phyloP scores from a whole-genome alignment of 1,140 invertebrate genomes.

The Brachionus koreanus region DNA sequence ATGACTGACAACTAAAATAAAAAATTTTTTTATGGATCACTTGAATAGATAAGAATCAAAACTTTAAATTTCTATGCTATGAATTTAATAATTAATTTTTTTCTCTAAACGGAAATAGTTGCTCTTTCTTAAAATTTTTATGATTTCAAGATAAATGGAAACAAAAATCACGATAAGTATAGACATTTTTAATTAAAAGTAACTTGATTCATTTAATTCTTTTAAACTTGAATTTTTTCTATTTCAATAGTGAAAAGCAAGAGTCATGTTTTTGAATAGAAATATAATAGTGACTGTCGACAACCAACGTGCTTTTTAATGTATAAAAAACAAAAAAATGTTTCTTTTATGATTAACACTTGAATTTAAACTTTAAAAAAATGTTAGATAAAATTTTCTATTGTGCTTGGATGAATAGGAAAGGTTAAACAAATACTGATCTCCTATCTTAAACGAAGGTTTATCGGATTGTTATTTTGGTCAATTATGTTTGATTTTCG shows the following conservation, averaged over 20 bases:
- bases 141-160: not conserved
- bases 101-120: not conserved
- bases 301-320: not conserved
- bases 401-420: not conserved
- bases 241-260: not conserved
- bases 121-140: not conserved
- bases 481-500: not conserved
- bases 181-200: constrained; percentile 13
- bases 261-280: constrained; percentile 3
- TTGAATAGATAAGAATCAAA: not conserved
- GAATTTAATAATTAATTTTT: not conserved
- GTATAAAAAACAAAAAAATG: not conserved
- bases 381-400: constrained; percentile 9
- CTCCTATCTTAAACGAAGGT: not conserved
- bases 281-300: not conserved
- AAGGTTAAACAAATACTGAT: constrained; percentile 8
- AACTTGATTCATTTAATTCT: constrained; percentile 10
- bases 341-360: constrained; percentile 21
- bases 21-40: not conserved
- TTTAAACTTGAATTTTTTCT: constrained; percentile 11
- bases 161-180: not conserved
- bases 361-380: constrained; percentile 31
- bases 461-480: not conserved
- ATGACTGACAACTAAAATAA: not conserved
- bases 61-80: not conserved